Percentiles rank a stretch among this genome's conserved stretches.
These are phyloP conservation scores for Drosophila mayaguana DNA, from an alignment of 2,888 invertebrate genomes.

Conservation along the genomic window DNA sequence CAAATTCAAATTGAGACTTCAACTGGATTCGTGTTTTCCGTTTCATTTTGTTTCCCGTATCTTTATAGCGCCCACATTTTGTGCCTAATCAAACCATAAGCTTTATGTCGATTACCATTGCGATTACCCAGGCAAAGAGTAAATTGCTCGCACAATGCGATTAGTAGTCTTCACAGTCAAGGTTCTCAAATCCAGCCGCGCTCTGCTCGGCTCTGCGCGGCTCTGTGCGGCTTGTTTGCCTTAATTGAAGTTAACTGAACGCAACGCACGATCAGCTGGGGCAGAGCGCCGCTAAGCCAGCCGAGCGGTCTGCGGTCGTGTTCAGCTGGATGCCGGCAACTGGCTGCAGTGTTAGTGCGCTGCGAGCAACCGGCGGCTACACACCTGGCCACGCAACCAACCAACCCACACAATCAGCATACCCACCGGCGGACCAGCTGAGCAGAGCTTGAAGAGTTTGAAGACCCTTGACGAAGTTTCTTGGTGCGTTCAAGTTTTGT, in stretches of 20 bases:
- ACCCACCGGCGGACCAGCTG: constrained; percentile 5
- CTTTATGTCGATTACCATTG: constrained; percentile 72
- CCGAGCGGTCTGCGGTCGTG: constrained; percentile 40
- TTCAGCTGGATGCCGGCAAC: constrained; percentile 53
- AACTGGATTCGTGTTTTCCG: constrained; percentile 18
- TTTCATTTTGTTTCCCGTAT: constrained; percentile 36
- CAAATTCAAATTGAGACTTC: constrained; percentile 52
- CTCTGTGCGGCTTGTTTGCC: constrained; percentile 29
- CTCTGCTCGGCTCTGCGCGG: constrained; percentile 11
- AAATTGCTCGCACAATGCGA: constrained; percentile 39
- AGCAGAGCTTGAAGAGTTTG: constrained; percentile 23
- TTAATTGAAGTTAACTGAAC: constrained; percentile 68
- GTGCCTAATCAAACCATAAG: constrained; percentile 72
- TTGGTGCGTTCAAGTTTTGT: constrained; percentile 68
- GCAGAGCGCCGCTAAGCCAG: constrained; percentile 27
- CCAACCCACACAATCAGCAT: constrained; percentile 12
- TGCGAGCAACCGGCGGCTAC: constrained; percentile 71
- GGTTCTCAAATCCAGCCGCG: constrained; percentile 39
- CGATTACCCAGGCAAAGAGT: constrained; percentile 43
- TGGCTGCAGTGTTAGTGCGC: constrained; percentile 67
- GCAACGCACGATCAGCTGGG: constrained; percentile 38
- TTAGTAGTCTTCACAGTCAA: constrained; percentile 43
- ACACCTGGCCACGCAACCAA: constrained; percentile 61
- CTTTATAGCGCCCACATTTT: constrained; percentile 62
- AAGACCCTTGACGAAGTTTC: constrained; percentile 45